phyloP scores from a whole-genome alignment of 2,888 invertebrate species.

The Kryphioiulus occultus region DNA sequence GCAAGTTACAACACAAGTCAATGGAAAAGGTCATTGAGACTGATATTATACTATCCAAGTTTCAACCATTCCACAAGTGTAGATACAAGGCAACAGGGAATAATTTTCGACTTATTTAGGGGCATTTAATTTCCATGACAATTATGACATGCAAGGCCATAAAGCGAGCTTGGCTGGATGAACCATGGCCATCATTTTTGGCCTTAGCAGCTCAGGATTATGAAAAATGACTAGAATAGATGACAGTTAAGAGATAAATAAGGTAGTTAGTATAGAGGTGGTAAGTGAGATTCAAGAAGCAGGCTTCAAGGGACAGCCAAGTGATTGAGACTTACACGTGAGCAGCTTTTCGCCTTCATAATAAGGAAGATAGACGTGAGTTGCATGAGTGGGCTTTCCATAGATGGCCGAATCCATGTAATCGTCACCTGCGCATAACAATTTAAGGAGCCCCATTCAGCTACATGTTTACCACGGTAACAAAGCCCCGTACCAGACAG shows the following conservation, averaged over 20 bases:
- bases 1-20: too few species aligned
- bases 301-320: conserved; percentile 51
- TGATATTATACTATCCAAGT: too few species aligned
- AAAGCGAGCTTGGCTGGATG: background rate
- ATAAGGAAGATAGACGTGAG: conserved; percentile 83
- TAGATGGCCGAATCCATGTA: conserved; percentile 70
- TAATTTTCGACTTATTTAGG: too few species aligned
- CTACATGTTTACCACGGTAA: conserved; percentile 27
- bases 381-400: conserved; percentile 77
- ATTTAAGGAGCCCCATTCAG: conserved; percentile 51
- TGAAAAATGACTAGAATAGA: conserved; percentile 45
- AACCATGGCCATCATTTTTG: background rate
- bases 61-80: too few species aligned
- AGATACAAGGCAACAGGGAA: too few species aligned
- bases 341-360: conserved; percentile 79
- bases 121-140: too few species aligned
- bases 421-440: conserved; percentile 62
- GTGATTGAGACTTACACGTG: conserved; percentile 73
- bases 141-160: background rate
- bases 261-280: conserved; percentile 52
- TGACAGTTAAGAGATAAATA: conserved; percentile 50
- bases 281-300: conserved; percentile 54
- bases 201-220: too few species aligned
- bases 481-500: conserved; percentile 13
- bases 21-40: too few species aligned